Conservation (phyloP, 1,140 invertebrate species). For the Saccostrea cuccullata region DNA sequence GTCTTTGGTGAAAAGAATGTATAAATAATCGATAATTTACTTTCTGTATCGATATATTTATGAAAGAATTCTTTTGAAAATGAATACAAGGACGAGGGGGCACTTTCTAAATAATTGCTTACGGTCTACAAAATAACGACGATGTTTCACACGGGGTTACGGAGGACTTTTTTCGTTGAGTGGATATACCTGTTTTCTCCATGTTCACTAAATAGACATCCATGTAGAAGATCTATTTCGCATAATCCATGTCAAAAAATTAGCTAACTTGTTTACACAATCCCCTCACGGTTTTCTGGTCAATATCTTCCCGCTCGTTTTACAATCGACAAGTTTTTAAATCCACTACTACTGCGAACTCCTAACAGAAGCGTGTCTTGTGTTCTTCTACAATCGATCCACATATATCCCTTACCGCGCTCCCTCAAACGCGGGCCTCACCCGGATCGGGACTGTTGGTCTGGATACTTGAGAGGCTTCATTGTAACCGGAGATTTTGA, state of each 20-base stretch:
- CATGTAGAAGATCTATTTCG: conserved; percentile 28
- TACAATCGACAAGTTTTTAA: conserved; percentile 17
- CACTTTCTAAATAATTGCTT: neutral
- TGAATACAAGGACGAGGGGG: neutral
- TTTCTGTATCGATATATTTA: conserved; percentile 18
- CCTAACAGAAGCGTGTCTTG: neutral
- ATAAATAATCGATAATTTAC: conserved; percentile 4
- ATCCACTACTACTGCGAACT: neutral
- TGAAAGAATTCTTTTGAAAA: conserved; percentile 5
- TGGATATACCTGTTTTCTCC: conserved; percentile 15
- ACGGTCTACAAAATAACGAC: neutral
- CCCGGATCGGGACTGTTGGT: neutral
- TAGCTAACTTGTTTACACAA: conserved; percentile 34
- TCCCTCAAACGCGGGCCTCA: conserved; percentile 28
- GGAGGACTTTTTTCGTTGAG: neutral
- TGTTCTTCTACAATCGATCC: neutral
- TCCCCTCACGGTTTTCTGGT: conserved; percentile 11
- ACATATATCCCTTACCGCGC: neutral
- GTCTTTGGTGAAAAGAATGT: neutral
- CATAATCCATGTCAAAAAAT: conserved; percentile 36
- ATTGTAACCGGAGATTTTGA: conserved; percentile 15
- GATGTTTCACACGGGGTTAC: neutral
- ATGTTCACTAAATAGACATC: neutral
- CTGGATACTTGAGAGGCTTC: conserved; percentile 34
- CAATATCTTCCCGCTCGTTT: conserved; percentile 12